phyloP scores from a whole-genome alignment of 2,113 vertebrate genomes.

The Octodon degus region DNA sequence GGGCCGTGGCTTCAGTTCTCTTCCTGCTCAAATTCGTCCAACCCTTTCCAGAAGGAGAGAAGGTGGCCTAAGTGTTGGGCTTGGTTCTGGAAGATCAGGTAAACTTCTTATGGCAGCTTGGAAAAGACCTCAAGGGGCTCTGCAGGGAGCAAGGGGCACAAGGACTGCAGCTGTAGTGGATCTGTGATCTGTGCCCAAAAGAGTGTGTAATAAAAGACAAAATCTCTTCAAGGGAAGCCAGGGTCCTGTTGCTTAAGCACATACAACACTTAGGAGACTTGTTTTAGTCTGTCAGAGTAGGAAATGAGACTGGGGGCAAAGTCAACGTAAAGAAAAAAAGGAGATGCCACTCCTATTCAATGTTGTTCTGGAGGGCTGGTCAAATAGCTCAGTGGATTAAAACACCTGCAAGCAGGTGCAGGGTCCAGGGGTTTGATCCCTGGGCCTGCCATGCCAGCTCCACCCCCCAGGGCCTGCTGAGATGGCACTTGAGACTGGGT shows the following conservation, averaged over 20 bases:
- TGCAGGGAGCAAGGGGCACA: too few species aligned
- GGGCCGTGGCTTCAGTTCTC: not conserved
- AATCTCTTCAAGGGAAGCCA: conserved; percentile 81
- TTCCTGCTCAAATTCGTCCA: not conserved
- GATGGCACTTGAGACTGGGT: too few species aligned
- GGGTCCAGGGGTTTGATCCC: too few species aligned
- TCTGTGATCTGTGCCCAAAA: conserved; percentile 75
- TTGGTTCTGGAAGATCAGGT: conserved; percentile 23
- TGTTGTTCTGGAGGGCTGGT: too few species aligned
- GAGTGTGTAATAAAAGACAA: conserved; percentile 80
- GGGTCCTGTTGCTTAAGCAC: conserved; percentile 86
- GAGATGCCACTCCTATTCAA: conserved; percentile 59
- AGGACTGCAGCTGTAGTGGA: too few species aligned
- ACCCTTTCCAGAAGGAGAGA: conserved; percentile 31
- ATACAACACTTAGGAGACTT: conserved; percentile 85
- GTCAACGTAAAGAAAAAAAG: conserved; percentile 88
- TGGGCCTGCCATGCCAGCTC: too few species aligned
- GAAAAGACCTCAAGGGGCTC: conserved; percentile 67
- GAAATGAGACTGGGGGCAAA: conserved; percentile 87
- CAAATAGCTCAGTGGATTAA: too few species aligned
- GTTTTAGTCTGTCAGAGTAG: conserved; percentile 88
- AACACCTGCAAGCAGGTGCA: too few species aligned
- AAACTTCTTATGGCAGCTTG: conserved; percentile 75
- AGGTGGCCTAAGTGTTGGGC: conserved; percentile 62
- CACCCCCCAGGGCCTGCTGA: too few species aligned